A percentile compares a stretch with the other conserved stretches of the same genome.
Evolutionary conservation across 2,888 invertebrate species (phyloP).

Genomic region (Habroteleia sp.): DNA sequence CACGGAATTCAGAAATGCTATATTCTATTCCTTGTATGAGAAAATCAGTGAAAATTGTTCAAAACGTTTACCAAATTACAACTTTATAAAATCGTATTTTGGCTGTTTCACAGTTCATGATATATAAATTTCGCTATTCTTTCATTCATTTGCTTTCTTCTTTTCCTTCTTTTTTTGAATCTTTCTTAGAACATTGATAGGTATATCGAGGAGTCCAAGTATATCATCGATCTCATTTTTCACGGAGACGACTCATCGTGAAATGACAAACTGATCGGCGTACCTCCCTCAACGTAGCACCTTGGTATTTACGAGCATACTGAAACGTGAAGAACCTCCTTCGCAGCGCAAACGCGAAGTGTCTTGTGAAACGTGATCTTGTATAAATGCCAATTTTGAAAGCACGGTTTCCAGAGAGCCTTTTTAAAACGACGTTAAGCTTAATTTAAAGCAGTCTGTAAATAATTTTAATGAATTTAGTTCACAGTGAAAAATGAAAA

Average conservation of each 20-base stretch:
- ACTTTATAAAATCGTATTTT: conserved; percentile 30
- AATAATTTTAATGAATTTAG: conserved; percentile 20
- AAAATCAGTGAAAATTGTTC: too few relatives aligned
- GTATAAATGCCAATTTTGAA: conserved; percentile 43
- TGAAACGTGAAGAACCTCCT: conserved; percentile 39
- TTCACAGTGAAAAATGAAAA: background rate
- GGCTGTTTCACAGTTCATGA: conserved; percentile 26
- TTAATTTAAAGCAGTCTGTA: conserved; percentile 36
- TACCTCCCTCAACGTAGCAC: conserved; percentile 22
- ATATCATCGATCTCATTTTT: conserved; percentile 47
- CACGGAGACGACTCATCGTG: conserved; percentile 39
- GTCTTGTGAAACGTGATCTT: conserved; percentile 30
- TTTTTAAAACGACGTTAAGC: conserved; percentile 24
- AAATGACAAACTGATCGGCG: conserved; percentile 48
- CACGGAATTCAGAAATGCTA: too few relatives aligned
- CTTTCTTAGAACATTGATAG: conserved; percentile 34
- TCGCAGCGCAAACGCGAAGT: conserved; percentile 22
- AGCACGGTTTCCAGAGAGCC: conserved; percentile 21
- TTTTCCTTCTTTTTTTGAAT: background rate
- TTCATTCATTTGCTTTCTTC: conserved; percentile 10
- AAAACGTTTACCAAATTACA: conserved; percentile 18
- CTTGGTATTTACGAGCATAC: conserved; percentile 43
- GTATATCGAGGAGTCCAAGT: conserved; percentile 22
- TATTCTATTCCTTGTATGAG: too few relatives aligned
- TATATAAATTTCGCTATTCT: conserved; percentile 24